Conservation (phyloP, 2,113 vertebrate species). For the Oceanites oceanicus region DNA sequence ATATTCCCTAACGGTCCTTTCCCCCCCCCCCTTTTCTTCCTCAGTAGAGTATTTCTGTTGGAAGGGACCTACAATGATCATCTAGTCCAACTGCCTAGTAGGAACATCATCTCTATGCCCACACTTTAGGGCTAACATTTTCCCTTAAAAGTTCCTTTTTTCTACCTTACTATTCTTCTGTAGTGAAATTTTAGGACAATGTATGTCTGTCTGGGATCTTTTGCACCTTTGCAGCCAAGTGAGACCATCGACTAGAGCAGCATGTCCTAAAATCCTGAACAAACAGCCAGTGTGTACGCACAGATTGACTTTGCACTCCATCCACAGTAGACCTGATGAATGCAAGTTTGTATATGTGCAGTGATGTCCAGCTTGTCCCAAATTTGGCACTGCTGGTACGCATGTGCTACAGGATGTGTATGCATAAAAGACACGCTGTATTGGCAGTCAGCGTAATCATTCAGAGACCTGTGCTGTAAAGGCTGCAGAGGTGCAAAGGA, state of each 20-base stretch:
- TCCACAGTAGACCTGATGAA: not conserved
- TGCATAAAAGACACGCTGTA: not conserved
- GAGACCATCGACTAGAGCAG: not conserved
- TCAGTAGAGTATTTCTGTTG: not conserved
- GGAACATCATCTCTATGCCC: not conserved
- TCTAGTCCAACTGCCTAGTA: not conserved
- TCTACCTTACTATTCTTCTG: not conserved
- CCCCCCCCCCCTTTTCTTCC: not conserved
- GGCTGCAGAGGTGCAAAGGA: not conserved
- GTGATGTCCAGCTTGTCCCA: not conserved
- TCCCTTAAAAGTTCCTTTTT: not conserved
- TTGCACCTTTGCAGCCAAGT: not conserved
- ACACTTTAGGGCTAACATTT: not conserved
- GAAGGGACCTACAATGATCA: not conserved
- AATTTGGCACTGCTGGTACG: not conserved
- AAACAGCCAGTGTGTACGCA: not conserved
- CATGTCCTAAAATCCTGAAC: not conserved
- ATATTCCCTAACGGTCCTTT: not conserved
- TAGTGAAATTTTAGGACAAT: not conserved
- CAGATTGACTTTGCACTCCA: not conserved
- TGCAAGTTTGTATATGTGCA: accelerated
- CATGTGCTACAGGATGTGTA: not conserved
- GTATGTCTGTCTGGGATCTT: not conserved
- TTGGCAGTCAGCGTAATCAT: not conserved
- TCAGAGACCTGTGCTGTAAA: not conserved